These are phyloP conservation scores for Blera fallax DNA, from an alignment of 2,888 invertebrate genomes.

Conservation along the genomic window DNA sequence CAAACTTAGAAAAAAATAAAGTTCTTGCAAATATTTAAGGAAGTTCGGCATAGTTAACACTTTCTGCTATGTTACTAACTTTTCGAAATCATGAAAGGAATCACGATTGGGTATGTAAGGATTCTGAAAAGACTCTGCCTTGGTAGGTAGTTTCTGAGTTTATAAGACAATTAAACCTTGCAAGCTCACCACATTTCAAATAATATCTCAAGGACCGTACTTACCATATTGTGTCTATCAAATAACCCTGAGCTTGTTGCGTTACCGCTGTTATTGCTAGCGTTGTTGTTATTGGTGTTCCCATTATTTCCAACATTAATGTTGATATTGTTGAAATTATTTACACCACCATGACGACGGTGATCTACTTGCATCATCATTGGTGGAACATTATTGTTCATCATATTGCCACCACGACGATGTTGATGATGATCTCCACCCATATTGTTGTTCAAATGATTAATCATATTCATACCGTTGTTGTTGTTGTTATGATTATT, in stretches of 20 bases:
- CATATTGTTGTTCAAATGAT: conserved; percentile 49
- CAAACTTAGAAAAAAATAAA: no score
- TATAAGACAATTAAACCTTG: neutral
- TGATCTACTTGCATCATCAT: conserved; percentile 65
- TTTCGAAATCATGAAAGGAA: no score
- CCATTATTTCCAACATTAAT: conserved; percentile 46
- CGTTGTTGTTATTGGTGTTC: conserved; percentile 67
- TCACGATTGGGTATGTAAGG: no score
- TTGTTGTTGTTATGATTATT: conserved; percentile 67
- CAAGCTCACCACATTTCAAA: conserved; percentile 58
- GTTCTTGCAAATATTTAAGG: no score
- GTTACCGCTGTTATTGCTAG: conserved; percentile 73
- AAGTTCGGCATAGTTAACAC: no score
- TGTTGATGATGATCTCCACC: conserved; percentile 72
- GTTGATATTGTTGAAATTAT: conserved; percentile 57
- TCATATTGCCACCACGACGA: conserved; percentile 63
- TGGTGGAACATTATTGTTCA: conserved; percentile 54
- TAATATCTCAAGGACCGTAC: neutral
- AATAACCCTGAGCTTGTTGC: conserved; percentile 77
- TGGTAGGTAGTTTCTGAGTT: no score
- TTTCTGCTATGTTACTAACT: no score
- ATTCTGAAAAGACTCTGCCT: no score
- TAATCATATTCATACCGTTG: conserved; percentile 47
- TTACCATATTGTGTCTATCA: conserved; percentile 77
- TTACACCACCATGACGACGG: conserved; percentile 60